These are phyloP conservation scores for Polyergus mexicanus DNA, from an alignment of 1,140 invertebrate species.

Conservation along the genomic window DNA sequence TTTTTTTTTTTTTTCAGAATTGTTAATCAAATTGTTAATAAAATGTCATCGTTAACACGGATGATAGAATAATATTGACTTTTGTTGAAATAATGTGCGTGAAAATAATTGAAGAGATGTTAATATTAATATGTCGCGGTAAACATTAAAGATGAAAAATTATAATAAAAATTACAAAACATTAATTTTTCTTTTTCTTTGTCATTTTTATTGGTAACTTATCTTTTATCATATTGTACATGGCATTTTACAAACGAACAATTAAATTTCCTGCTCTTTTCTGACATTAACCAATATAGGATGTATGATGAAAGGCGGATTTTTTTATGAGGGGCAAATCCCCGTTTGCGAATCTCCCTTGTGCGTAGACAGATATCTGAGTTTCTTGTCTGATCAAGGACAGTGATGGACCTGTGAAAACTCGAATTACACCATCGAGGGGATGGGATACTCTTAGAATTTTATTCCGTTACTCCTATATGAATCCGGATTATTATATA, in stretches of 20 bases:
- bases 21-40: neutral
- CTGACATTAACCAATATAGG: neutral
- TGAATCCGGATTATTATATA: neutral
- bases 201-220: neutral
- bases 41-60: neutral
- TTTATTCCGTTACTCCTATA: neutral
- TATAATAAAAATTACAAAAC: no score
- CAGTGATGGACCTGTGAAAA: neutral
- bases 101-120: neutral
- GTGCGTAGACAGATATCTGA: constrained; percentile 8
- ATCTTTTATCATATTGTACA: neutral
- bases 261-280: neutral
- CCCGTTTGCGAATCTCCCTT: neutral
- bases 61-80: neutral
- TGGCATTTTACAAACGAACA: neutral
- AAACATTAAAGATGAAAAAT: neutral
- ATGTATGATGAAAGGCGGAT: neutral
- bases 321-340: neutral
- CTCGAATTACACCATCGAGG: constrained; percentile 14
- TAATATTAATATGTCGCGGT: neutral
- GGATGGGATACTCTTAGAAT: neutral
- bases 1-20: neutral
- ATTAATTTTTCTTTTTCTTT: neutral
- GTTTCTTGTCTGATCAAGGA: neutral
- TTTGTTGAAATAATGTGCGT: neutral